These are phyloP conservation scores for Hydriomena furcata DNA, from an alignment of 2,888 invertebrate species.

Conservation along the genomic window DNA sequence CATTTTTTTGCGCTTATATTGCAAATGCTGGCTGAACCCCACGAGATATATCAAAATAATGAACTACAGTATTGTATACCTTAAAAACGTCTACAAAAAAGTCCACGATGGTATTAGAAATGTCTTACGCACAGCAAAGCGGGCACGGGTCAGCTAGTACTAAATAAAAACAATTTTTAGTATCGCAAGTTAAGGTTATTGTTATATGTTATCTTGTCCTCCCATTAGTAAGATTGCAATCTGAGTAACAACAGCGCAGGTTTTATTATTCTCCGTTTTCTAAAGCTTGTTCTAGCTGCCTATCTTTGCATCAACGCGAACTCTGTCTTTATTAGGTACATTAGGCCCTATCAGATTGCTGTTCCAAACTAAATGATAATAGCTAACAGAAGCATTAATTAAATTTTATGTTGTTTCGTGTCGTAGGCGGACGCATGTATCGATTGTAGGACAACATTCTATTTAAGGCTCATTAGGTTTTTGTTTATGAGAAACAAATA, in stretches of 20 bases:
- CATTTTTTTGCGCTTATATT: too few species aligned
- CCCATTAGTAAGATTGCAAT: conserved; percentile 8
- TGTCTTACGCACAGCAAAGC: too few species aligned
- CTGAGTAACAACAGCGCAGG: conserved; percentile 2
- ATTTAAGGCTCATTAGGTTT: conserved; percentile 61
- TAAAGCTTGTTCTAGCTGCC: conserved; percentile 27
- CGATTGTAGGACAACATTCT: conserved; percentile 67
- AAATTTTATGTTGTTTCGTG: conserved; percentile 54
- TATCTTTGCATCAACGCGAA: conserved; percentile 26
- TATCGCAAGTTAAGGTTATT: too few species aligned
- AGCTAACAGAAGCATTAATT: conserved; percentile 64
- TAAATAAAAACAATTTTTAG: too few species aligned
- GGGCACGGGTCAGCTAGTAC: too few species aligned
- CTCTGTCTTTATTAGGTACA: conserved; percentile 41
- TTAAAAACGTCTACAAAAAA: too few species aligned
- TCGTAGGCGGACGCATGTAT: conserved; percentile 61
- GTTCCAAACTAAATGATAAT: conserved; percentile 61
- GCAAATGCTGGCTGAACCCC: too few species aligned
- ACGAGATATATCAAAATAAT: too few species aligned
- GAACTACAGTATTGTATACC: too few species aligned
- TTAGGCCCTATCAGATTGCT: conserved; percentile 48
- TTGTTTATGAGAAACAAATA: conserved; percentile 46
- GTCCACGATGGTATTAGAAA: too few species aligned
- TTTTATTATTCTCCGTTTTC: conserved; percentile 14
- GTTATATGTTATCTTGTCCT: too few species aligned